Evolutionary conservation across 2,797 vertebrate genomes (phyloP), one percentile per base, ranked within the genome.

Genomic region (Lycodopsis pacificus): DNA sequence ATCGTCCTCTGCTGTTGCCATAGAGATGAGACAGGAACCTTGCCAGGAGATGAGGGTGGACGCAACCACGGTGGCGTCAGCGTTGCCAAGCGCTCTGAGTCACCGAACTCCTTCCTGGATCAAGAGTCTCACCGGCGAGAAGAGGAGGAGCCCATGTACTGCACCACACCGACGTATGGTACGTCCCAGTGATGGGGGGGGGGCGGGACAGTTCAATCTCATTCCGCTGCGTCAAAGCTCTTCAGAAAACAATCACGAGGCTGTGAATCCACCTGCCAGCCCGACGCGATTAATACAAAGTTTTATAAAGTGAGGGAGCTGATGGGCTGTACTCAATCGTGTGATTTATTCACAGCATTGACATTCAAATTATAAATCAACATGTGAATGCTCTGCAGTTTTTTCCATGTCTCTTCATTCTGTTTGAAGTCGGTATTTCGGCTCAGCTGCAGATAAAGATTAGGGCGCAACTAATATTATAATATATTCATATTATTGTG

Each of bases 61-160:
- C 96, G 97, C 91, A 96, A 96, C 82, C 95, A 97, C 78, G 94
- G 96, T 77, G 95, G 95, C 85, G 85, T 97, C 69, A 95, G 96
- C 0, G 90, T 96, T 65, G 96, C 97, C 63, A 98, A 98, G 87
- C 97, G 98, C 83, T 97, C 97, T 3, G 97, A 99, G 88, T 99
- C 98, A 61, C 98, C 98, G 27, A 99, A 99, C 94, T 99, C 98
- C 32, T 99, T 98, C 94, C 96, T 99, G 94, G 98, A 99, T 90
- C 98, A 98, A 91, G 98, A 99, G 82, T 97, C 98, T 91, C 95
- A 93, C 79, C 97, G 95, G 67, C 96, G 96, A 81, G 95, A 98
- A 58, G 97, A 98, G 91, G 97, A 99, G 94, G 98, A 99, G 92
- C 94, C 97, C 1, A 95, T 98, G 6, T 98, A 98, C 93, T 99